Evolutionary conservation across 2,113 vertebrate species (phyloP).

Genomic region (Suncus etruscus): DNA sequence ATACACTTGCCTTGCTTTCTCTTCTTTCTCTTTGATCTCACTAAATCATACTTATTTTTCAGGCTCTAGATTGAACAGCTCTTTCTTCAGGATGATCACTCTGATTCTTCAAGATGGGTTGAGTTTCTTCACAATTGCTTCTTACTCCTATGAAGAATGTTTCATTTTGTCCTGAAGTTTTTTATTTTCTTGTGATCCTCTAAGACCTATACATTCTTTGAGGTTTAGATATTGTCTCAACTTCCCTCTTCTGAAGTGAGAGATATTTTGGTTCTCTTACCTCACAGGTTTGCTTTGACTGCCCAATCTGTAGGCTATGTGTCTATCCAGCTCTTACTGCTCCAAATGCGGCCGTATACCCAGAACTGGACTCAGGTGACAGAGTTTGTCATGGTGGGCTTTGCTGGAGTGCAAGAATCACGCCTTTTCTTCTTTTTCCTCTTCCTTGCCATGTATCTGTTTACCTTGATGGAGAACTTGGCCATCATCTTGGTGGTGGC

Average conservation of each 20-base stretch:
- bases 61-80: not conserved
- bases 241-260: not conserved
- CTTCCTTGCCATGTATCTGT: conserved; percentile 66
- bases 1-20: not conserved
- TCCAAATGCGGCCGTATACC: not conserved
- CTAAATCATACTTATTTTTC: conserved; percentile 34
- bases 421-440: conserved; percentile 37
- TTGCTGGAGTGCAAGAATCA: not conserved
- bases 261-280: not conserved
- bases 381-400: conserved; percentile 75
- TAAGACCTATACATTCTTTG: not conserved
- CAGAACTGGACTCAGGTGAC: conserved; percentile 62
- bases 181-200: not conserved
- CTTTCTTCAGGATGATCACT: not conserved
- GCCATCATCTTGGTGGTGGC: conserved; percentile 70
- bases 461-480: conserved; percentile 73
- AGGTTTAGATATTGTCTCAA: not conserved
- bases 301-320: not conserved
- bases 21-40: not conserved
- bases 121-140: not conserved
- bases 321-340: not conserved
- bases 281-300: not conserved
- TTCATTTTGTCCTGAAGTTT: not conserved
- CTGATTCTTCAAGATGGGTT: not conserved
- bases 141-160: not conserved